Base-by-base conservation (phyloP, 2,888 invertebrate species). In the Drosophila longiperda region DNA sequence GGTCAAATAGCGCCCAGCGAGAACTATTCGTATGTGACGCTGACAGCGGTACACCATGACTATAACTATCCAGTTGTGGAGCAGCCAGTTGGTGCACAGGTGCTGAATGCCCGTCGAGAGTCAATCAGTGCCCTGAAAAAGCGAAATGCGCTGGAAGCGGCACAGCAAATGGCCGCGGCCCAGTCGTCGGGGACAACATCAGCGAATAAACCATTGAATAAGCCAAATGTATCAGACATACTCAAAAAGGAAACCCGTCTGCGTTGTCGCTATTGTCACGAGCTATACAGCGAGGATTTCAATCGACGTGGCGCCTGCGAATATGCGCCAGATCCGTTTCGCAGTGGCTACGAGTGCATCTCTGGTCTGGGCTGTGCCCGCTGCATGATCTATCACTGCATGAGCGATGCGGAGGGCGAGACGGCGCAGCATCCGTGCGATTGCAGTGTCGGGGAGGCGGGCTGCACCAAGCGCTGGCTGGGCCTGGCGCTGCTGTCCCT, bases 361-460 rank as follows among this genome's bases (percentile, higher is more conserved):
- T 95, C 97, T 55, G 98, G 98, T 92, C 96, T 98, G 90, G 95
- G 96, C 80, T 97, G 98, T 93, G 98, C 98, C 23, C 96, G 95
- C 94, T 97, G 98, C 89, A 95, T 98, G 95, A 94, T 98, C 90
- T 98, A 98, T 94, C 98, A 98, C 94, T 98, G 98, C 93, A 96
- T 97, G 95, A 95, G 97, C 79, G 98, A 98, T 93, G 95, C 97
- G 2, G 98, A 98, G 91, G 98, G 97, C 1, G 98, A 98, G 86
- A 97, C 96, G 92, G 95, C 95, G 62, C 95, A 96, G 91, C 97
- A 96, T 91, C 98, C 98, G 11, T 98, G 98, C 94, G 95, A 96
- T 76, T 97, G 97, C 93, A 89, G 68, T 57, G 93, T 94, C 36
- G 94, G 94, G n/a, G 96, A 96, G 91, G 95, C 95, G 73, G 95